Evolutionary conservation across 2,888 invertebrate genomes (phyloP), one percentile per base, ranked within the genome.

Genomic region (Drosophila histrio): DNA sequence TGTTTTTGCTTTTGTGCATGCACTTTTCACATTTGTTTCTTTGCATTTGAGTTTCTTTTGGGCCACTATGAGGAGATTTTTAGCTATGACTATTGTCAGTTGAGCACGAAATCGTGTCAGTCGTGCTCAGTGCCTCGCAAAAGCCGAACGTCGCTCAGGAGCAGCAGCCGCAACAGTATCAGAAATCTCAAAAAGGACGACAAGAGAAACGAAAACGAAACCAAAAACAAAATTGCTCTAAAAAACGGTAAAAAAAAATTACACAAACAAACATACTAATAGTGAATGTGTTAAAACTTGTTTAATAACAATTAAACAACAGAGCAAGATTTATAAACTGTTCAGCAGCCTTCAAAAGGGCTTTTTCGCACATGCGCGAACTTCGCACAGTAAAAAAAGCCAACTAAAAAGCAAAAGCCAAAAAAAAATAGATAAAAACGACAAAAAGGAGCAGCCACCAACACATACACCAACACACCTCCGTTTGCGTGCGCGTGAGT

Each of bases 71-170:
- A 46, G 57, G 76, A 80, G 83, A 78, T 81, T 82, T 85, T 79
- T 72, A 79, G 77, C 82, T 85, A 87, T 87, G 83, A 87, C 87
- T 85, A 87, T 53, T 72, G 72, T 65, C 69, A 61, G 87, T 63
- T 85, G 83, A 88, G 89, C 64, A 77, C 44, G 72, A 74, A 74
- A 79, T 74, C 75, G 62, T 77, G 74, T 84, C 85, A 90, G 89
- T 90, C 86, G 90, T 88, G 85, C 88, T 90, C 89, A 81, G 86
- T 83, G 79, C 76, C 81, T 88, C 88, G 76, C 64, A 87, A 82
- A 85, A 75, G 87, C 62, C 78, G 74, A 72, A 88, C 68, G 87
- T 85, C 64, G 64, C 60, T 60, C 32, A 47, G 61, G 46, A 69
- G 67, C 67, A 52, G 26, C 38, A 62, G 30, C 34, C 56, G 54